Evolutionary conservation across 2,888 invertebrate genomes (phyloP).

Genomic region (Dysmachus trigonus): DNA sequence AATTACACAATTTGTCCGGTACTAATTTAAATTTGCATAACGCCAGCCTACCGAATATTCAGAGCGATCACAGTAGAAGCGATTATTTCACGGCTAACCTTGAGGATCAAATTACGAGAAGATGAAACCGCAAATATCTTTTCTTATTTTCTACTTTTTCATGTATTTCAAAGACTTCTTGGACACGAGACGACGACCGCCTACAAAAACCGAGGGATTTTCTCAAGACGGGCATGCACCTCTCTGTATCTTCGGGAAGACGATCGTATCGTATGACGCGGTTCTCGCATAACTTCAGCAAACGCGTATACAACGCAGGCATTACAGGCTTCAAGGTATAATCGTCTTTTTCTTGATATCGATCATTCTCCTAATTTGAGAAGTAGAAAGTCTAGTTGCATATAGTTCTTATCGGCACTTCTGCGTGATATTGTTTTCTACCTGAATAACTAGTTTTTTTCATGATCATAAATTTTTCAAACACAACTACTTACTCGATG

Average conservation of each 20-base stretch:
- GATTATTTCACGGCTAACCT: neutral
- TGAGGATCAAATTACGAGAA: slow-evolving; percentile 4
- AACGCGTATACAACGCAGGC: neutral
- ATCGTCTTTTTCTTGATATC: neutral
- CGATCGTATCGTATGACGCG: neutral
- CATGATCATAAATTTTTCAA: neutral
- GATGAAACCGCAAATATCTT: neutral
- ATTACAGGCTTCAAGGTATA: neutral
- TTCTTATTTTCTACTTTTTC: neutral
- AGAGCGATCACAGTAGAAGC: neutral
- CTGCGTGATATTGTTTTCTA: neutral
- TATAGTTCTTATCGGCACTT: slow-evolving; percentile 1
- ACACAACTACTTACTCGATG: neutral
- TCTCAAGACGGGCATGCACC: neutral
- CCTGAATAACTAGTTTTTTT: neutral
- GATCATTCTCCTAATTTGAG: slow-evolving; percentile 4
- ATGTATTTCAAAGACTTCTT: neutral
- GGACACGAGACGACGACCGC: neutral
- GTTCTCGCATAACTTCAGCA: neutral
- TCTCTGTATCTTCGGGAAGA: neutral
- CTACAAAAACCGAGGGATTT: neutral
- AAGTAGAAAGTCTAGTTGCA: slow-evolving; percentile 7
- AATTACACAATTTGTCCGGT: neutral
- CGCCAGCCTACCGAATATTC: neutral
- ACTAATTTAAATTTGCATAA: neutral